These are phyloP conservation scores for Cataglyphis altisquamis DNA, from an alignment of 2,888 invertebrate species.

Conservation along the genomic window DNA sequence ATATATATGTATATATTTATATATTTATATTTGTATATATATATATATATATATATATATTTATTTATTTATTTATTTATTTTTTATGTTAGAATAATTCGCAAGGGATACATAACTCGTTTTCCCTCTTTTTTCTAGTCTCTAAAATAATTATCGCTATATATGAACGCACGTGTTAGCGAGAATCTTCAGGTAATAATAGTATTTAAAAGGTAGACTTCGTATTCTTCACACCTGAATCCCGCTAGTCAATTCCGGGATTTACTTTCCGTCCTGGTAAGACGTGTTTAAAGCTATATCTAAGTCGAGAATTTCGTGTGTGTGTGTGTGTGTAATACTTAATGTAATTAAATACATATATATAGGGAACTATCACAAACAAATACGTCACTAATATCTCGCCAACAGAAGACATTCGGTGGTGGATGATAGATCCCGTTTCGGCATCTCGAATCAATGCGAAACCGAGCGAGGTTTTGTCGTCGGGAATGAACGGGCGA, in stretches of 20 bases:
- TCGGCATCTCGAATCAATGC: neutral
- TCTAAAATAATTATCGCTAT: slow-evolving; percentile 55
- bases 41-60: slow-evolving; percentile 21
- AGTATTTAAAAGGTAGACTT: slow-evolving; percentile 53
- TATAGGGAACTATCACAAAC: slow-evolving; percentile 41
- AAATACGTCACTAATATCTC: slow-evolving; percentile 34
- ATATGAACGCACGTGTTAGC: slow-evolving; percentile 28
- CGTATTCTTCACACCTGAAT: slow-evolving; percentile 42
- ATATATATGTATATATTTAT: slow-evolving; percentile 19
- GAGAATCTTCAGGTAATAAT: slow-evolving; percentile 48
- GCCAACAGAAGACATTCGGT: slow-evolving; percentile 46
- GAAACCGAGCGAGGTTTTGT: slow-evolving; percentile 10
- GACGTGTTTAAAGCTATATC: slow-evolving; percentile 39
- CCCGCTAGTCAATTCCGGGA: slow-evolving; percentile 33
- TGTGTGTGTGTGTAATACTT: neutral
- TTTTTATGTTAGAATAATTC: slow-evolving; percentile 48
- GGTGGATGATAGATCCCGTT: slow-evolving; percentile 7
- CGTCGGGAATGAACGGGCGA: neutral
- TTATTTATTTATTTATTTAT: slow-evolving; percentile 9
- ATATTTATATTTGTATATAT: slow-evolving; percentile 14
- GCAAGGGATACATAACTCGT: slow-evolving; percentile 2
- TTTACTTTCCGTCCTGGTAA: slow-evolving; percentile 55
- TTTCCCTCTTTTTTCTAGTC: neutral
- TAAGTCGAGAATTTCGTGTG: neutral
- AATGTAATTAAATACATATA: slow-evolving; percentile 27